phyloP scores from a whole-genome alignment of 2,113 vertebrate species.

The Apodemus sylvaticus region DNA sequence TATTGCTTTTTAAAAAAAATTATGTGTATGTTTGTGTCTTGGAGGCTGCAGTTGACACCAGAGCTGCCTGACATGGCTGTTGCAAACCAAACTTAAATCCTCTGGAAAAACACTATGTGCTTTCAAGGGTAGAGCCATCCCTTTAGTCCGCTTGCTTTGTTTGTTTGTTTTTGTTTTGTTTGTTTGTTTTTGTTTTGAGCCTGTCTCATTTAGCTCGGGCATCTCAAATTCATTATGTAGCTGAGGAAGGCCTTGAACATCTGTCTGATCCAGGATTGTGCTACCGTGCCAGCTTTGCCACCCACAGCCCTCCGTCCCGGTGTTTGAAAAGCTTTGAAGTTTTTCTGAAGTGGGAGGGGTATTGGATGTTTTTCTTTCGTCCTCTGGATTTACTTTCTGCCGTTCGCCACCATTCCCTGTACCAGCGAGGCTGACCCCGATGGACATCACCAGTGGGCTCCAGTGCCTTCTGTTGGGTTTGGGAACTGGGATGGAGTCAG shows the following conservation, averaged over 20 bases:
- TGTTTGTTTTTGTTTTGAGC: neutral
- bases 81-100: neutral
- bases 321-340: neutral
- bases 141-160: neutral
- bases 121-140: neutral
- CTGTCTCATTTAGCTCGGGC: neutral
- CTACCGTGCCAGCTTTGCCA: neutral
- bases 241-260: neutral
- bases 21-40: neutral
- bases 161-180: neutral
- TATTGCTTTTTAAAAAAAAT: neutral
- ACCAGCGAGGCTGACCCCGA: neutral
- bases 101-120: neutral
- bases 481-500: neutral
- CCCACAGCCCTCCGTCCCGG: neutral
- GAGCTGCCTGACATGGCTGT: neutral
- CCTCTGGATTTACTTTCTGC: neutral
- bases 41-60: neutral
- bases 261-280: neutral
- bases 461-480: neutral
- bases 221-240: neutral
- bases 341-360: conserved; percentile 20
- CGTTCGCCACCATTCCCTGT: neutral
- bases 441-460: neutral
- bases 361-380: neutral